Conservation (phyloP, 1,140 invertebrate species). For the Danaus melanippus region DNA sequence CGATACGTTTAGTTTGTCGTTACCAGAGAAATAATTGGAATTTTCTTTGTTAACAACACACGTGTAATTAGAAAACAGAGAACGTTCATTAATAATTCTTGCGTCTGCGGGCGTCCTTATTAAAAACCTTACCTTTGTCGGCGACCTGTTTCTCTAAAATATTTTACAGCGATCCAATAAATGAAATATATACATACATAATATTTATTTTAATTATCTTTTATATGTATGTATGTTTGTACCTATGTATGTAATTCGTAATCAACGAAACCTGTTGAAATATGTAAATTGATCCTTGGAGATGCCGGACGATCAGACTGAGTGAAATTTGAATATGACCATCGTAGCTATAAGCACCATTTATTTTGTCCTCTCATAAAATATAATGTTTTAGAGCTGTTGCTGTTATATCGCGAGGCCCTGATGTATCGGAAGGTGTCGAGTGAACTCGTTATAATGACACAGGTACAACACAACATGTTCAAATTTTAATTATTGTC, state of each 20-base stretch:
- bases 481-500: too few species aligned
- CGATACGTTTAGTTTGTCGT: conserved; percentile 53
- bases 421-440: conserved; percentile 46
- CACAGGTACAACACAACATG: background rate
- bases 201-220: too few species aligned
- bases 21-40: conserved; percentile 61
- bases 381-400: conserved; percentile 70
- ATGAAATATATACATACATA: too few species aligned
- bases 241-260: conserved; percentile 23
- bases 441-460: conserved; percentile 22
- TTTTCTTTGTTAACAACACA: conserved; percentile 63
- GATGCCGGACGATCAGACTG: conserved; percentile 56
- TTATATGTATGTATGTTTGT: background rate
- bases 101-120: conserved; percentile 34
- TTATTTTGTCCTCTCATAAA: conserved; percentile 66
- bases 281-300: conserved; percentile 70
- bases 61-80: conserved; percentile 62
- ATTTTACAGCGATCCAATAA: background rate
- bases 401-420: conserved; percentile 34
- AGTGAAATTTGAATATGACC: conserved; percentile 68
- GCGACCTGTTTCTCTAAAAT: background rate
- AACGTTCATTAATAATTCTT: conserved; percentile 48
- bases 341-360: conserved; percentile 59
- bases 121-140: conserved; percentile 41
- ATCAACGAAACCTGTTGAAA: conserved; percentile 64